Percentiles rank a stretch among this genome's conserved stretches.
These are phyloP conservation scores for Dasysyrphus tricinctus DNA, from an alignment of 2,888 invertebrate species.

Conservation along the genomic window DNA sequence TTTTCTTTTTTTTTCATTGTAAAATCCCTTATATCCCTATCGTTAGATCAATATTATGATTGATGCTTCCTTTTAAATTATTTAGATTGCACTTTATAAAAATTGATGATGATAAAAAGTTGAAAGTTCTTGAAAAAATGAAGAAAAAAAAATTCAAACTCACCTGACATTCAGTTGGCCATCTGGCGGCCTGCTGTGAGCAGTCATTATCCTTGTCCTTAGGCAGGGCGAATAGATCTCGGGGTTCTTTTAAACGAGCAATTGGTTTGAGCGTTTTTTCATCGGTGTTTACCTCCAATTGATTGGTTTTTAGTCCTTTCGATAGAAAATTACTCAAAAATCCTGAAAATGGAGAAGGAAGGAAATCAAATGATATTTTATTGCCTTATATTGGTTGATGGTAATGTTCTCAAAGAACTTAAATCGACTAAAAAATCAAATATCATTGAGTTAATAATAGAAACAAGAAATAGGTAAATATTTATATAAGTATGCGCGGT, in stretches of 20 bases:
- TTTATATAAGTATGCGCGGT: too few species aligned
- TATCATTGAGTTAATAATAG: too few species aligned
- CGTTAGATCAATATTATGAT: constrained; percentile 22
- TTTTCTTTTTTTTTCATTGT: not conserved
- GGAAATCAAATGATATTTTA: not conserved
- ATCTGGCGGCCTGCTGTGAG: constrained; percentile 91
- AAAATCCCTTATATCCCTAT: not conserved
- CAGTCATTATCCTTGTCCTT: constrained; percentile 87
- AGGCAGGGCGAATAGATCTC: constrained; percentile 89
- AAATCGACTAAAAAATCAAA: too few species aligned
- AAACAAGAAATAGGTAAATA: too few species aligned
- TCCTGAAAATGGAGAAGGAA: constrained; percentile 77
- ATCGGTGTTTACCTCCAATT: constrained; percentile 88
- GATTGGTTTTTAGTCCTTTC: constrained; percentile 87
- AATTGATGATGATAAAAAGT: not conserved
- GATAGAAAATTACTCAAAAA: constrained; percentile 83
- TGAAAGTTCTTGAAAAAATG: not conserved
- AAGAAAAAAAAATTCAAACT: constrained; percentile 74
- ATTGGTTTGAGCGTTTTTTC: constrained; percentile 86
- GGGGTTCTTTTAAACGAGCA: constrained; percentile 88
- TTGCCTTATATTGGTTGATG: not conserved
- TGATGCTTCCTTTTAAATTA: constrained; percentile 1
- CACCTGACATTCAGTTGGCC: constrained; percentile 96
- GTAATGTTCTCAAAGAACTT: not conserved
- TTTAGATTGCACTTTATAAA: not conserved